A percentile compares a stretch with the other conserved stretches of the same genome.
phyloP scores from a whole-genome alignment of 2,888 invertebrate genomes.

The Gonocerus acuteangulatus region DNA sequence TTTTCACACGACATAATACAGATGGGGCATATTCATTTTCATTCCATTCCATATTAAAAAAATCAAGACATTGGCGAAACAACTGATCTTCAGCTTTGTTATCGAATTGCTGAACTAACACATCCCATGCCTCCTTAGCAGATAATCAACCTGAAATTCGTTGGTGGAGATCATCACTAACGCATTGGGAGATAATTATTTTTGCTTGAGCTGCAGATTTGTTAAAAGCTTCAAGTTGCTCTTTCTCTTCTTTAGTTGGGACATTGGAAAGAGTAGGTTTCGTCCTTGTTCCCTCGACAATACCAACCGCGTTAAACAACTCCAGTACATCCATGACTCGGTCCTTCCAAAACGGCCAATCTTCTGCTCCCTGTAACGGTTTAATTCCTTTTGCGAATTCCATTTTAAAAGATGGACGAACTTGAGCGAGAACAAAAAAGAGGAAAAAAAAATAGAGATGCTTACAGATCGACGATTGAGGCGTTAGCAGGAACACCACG shows the following conservation, averaged over 20 bases:
- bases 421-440: background rate
- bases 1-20: conserved; percentile 15
- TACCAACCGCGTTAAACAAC: conserved; percentile 15
- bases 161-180: conserved; percentile 23
- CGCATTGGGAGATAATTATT: conserved; percentile 30
- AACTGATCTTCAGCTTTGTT: conserved; percentile 1
- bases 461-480: background rate
- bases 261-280: no score
- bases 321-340: conserved; percentile 14
- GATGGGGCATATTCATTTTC: conserved; percentile 20
- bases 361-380: conserved; percentile 20
- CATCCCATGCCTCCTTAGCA: conserved; percentile 20
- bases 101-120: background rate
- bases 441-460: background rate
- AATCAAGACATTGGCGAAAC: conserved; percentile 24
- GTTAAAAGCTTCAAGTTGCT: conserved; percentile 3
- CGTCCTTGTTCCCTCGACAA: conserved; percentile 20
- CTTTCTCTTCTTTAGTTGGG: conserved; percentile 11
- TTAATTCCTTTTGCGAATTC: conserved; percentile 25
- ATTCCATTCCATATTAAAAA: conserved; percentile 20
- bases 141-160: background rate
- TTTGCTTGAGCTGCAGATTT: conserved; percentile 27
- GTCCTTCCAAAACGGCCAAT: conserved; percentile 25
- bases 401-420: conserved; percentile 9
- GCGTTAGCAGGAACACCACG: background rate